Percentiles rank a stretch among this genome's conserved stretches.
Evolutionary conservation across 2,113 vertebrate species (phyloP).

Genomic region (Cercocebus atys): DNA sequence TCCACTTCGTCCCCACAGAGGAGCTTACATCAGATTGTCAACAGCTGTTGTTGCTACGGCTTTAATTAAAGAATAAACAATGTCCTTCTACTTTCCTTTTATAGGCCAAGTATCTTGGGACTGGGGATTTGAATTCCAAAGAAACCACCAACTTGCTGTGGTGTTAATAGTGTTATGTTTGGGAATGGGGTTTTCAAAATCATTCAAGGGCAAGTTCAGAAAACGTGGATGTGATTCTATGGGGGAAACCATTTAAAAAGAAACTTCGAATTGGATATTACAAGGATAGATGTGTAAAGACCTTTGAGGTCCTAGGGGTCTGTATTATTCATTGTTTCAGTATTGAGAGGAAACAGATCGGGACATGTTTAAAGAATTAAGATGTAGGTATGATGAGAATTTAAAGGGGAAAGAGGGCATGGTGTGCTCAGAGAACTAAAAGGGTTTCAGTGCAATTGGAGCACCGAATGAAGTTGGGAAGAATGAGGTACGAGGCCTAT

Average conservation of each 20-base stretch:
- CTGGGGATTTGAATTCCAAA: slow-evolving; percentile 37
- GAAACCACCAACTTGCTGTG: background rate
- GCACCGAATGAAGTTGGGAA: background rate
- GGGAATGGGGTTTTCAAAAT: background rate
- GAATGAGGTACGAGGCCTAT: rapidly evolving
- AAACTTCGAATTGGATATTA: background rate
- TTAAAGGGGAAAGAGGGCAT: background rate
- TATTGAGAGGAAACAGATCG: background rate
- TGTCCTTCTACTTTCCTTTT: slow-evolving; percentile 19
- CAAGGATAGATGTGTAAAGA: background rate
- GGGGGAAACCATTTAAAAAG: background rate
- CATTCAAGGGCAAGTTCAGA: slow-evolving; percentile 32
- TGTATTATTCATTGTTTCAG: background rate
- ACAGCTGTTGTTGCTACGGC: background rate
- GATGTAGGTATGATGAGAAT: background rate
- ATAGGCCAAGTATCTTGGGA: background rate
- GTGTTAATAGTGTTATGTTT: background rate
- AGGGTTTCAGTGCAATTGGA: background rate
- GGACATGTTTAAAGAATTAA: slow-evolving; percentile 17
- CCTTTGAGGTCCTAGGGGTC: background rate
- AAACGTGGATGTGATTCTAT: background rate
- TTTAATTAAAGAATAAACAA: slow-evolving; percentile 47
- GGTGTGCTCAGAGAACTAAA: background rate
- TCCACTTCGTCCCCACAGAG: background rate
- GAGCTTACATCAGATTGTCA: background rate